phyloP scores from a whole-genome alignment of 2,113 vertebrate species.

The Rattus norvegicus region GRCr8 NC_086032.1:57022001-57022500 shows the following conservation, averaged over 20 bases:
- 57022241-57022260: neutral
- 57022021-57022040: neutral
- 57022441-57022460: neutral
- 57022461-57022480: neutral
- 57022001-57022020: neutral
- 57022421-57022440: neutral
- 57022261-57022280: neutral
- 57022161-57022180: neutral
- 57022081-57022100: neutral
- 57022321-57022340: neutral
- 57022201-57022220: neutral
- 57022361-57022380: neutral
- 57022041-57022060: neutral
- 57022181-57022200: neutral
- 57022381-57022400: neutral
- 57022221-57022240: neutral
- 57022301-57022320: neutral
- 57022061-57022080: neutral
- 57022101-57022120: neutral
- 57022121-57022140: neutral
- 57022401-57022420: neutral
- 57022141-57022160: neutral
- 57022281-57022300: neutral
- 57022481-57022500: neutral
- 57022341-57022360: slow-evolving; percentile 13